Base-by-base conservation (phyloP, 1,140 invertebrate species). In the Achroia grisella region DNA sequence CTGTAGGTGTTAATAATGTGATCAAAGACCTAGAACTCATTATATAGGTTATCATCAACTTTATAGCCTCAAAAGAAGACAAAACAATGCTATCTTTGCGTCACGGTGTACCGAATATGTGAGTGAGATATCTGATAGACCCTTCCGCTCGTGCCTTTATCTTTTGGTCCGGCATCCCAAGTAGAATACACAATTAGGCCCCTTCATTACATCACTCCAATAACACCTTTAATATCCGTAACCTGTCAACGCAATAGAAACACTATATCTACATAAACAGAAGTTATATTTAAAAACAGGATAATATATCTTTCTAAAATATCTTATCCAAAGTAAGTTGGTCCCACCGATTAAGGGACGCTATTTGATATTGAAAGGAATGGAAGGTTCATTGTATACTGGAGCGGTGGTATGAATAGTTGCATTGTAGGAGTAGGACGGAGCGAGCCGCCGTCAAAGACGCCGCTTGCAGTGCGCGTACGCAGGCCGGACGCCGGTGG, bases 181-280 rank as follows among this genome's bases (percentile, higher is more conserved):
- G 62, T 53, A 71, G 76, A 81, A 81, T 83, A 76, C 67, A 80
- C 70, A 80, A 83, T 83, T 83, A 79, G 71, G 67, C 51, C 71
- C 71, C 73, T 77, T 80, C 79, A 73, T 80, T 77, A 80, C 75
- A 80, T 75, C 76, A 80, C 75, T 80, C 68, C 66, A 77, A 76
- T 79, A 83, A 80, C 79, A 83, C 79, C 79, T 83, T 73, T 72
- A 63, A 71, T 55, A 65, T 54, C 17, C 52, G 14, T 15, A 43
- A 52, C 49, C 10, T n/a, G 6, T 23, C 5, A 46, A 54, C 27
- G 2, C 13, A 23, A 23, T 23, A 23, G 17, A 23, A 23, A 23
- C 17, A 2, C 6, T 23, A 23, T 3, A 23, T 2, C 17, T 23
- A 6, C 17, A 23, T 3, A 6, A 2, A 23, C 17, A 23, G 15